phyloP scores from a whole-genome alignment of 2,113 vertebrate genomes.

The Prinia subflava region DNA sequence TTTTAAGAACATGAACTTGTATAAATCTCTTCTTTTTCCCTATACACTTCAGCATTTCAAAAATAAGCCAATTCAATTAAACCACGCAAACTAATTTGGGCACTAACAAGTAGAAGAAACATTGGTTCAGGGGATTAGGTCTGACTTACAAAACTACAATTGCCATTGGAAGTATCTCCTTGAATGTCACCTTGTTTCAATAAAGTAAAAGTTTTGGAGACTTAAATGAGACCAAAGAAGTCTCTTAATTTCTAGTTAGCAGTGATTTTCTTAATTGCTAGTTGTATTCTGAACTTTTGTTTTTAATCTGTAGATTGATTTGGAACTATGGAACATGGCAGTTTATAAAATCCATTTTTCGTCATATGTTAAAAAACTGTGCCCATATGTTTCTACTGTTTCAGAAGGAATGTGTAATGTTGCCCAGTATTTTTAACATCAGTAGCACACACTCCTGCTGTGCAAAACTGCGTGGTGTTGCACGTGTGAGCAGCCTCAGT shows the following conservation, averaged over 20 bases:
- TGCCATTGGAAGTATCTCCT: not conserved
- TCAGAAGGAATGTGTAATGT: not conserved
- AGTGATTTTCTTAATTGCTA: not conserved
- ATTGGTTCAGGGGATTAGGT: not conserved
- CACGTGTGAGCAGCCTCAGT: not conserved
- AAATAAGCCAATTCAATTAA: not conserved
- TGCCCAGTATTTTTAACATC: not conserved
- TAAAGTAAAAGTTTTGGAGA: not conserved
- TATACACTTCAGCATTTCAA: not conserved
- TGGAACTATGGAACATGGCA: not conserved
- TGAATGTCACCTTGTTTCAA: not conserved
- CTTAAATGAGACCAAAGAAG: not conserved
- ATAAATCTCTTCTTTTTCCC: not conserved
- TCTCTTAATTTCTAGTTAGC: not conserved
- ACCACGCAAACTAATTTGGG: not conserved
- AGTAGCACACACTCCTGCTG: not conserved
- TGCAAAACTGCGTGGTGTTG: accelerated
- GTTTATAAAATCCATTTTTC: not conserved
- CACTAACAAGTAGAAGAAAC: not conserved
- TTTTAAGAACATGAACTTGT: not conserved
- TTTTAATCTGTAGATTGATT: not conserved
- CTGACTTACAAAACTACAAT: not conserved
- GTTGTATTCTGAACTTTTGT: not conserved
- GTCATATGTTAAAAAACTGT: not conserved
- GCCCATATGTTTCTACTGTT: not conserved